Evolutionary conservation across 92 coral and sea anemone species (phyloP).

Genomic region (Epizoanthus rinbou): DNA sequence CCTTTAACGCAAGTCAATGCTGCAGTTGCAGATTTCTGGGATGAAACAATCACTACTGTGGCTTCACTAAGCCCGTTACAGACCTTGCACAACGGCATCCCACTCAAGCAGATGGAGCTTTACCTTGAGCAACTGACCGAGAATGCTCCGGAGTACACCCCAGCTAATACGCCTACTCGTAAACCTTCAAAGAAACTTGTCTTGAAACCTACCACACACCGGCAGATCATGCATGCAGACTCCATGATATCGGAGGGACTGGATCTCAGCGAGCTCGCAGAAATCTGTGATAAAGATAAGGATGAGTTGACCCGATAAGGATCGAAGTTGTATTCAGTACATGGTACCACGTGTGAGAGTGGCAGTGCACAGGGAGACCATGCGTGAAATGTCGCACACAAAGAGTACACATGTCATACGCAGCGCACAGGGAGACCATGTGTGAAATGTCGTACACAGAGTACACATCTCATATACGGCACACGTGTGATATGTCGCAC

Average conservation of each 20-base stretch:
- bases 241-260: slow-evolving; percentile 44
- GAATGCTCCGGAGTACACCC: slow-evolving; percentile 51
- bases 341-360: no score
- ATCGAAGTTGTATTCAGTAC: no score
- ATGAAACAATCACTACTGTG: slow-evolving; percentile 63
- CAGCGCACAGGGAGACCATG: no score
- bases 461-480: no score
- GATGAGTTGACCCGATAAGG: background rate
- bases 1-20: background rate
- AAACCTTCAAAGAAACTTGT: slow-evolving; percentile 55
- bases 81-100: slow-evolving; percentile 73
- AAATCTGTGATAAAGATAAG: slow-evolving; percentile 32
- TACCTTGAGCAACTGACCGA: slow-evolving; percentile 61
- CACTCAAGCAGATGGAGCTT: slow-evolving; percentile 67
- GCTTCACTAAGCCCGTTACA: slow-evolving; percentile 71
- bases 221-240: slow-evolving; percentile 48
- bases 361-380: no score
- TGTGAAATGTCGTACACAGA: no score
- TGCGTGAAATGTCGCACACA: no score
- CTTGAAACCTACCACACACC: slow-evolving; percentile 49
- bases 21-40: slow-evolving; percentile 80
- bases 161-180: slow-evolving; percentile 65
- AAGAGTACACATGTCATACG: no score
- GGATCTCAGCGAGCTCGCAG: slow-evolving; percentile 52
- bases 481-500: no score